Conservation (phyloP, 2,888 invertebrate species). For the Philereme vetulata region DNA sequence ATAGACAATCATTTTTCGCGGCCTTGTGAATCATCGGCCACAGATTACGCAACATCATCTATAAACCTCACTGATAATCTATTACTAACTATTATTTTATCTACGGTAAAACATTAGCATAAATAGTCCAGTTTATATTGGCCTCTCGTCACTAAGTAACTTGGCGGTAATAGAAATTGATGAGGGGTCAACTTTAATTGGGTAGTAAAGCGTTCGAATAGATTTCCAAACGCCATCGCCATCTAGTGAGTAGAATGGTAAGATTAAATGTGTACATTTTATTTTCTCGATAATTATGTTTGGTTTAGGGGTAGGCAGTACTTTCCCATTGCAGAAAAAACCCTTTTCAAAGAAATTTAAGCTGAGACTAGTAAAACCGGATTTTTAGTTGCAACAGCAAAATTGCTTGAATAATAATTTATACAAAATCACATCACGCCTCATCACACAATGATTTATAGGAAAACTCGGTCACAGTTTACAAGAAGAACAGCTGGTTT, state of each 20-base stretch:
- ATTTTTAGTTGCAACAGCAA: not conserved
- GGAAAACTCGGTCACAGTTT: conserved; percentile 21
- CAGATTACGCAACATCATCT: conserved; percentile 12
- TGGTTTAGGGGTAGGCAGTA: too few relatives aligned
- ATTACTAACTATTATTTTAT: conserved; percentile 10
- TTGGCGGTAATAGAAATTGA: conserved; percentile 3
- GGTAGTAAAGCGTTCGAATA: conserved; percentile 8
- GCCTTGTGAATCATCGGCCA: conserved; percentile 54
- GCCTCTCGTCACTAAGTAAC: conserved; percentile 23
- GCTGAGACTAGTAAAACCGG: not conserved
- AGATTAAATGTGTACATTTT: conserved; percentile 3
- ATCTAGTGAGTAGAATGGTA: conserved; percentile 21
- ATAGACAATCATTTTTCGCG: conserved; percentile 45
- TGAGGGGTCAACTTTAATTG: conserved; percentile 24
- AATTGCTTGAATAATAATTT: conserved; percentile 10
- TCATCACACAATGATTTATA: conserved; percentile 18
- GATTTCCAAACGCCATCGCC: conserved; percentile 31
- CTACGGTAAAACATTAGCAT: conserved; percentile 31
- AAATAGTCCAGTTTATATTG: conserved; percentile 33
- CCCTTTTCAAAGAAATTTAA: too few relatives aligned
- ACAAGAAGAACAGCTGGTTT: not conserved
- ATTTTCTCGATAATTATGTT: too few relatives aligned
- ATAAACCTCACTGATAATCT: conserved; percentile 15
- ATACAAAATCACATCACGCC: conserved; percentile 22
- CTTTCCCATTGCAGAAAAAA: too few relatives aligned